Evolutionary conservation across 2,888 invertebrate species (phyloP).

Genomic region (Coremacera marginata): DNA sequence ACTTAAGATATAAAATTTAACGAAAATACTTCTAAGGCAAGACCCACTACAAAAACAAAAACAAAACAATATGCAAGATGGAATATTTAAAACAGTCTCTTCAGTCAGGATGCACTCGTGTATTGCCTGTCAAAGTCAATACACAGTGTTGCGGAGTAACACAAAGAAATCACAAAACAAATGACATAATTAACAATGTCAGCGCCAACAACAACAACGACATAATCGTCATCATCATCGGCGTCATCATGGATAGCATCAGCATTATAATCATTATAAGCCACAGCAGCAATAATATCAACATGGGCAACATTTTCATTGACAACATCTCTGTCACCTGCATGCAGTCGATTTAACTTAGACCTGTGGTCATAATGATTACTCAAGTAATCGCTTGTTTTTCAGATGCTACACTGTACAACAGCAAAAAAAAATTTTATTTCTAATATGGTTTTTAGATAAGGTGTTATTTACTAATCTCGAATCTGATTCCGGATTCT

Average conservation of each 20-base stretch:
- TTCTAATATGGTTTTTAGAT: too few species aligned
- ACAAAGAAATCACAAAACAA: slow-evolving; percentile 14
- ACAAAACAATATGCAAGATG: slow-evolving; percentile 24
- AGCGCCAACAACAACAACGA: slow-evolving; percentile 1
- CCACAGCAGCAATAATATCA: not conserved
- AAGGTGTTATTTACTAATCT: too few species aligned
- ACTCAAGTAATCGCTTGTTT: not conserved
- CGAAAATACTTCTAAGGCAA: slow-evolving; percentile 22
- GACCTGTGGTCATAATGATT: not conserved
- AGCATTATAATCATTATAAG: slow-evolving; percentile 1
- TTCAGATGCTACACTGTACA: too few species aligned
- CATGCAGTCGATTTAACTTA: not conserved
- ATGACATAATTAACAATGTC: slow-evolving; percentile 27
- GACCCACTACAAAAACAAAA: not conserved
- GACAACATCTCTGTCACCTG: slow-evolving; percentile 14
- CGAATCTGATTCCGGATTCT: too few species aligned
- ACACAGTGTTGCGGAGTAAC: slow-evolving; percentile 2
- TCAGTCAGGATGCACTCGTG: slow-evolving; percentile 29
- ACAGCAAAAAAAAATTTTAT: too few species aligned
- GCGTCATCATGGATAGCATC: not conserved
- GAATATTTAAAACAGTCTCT: slow-evolving; percentile 31
- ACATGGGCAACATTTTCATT: slow-evolving; percentile 15
- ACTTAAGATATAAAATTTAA: slow-evolving; percentile 18
- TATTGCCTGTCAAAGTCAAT: slow-evolving; percentile 42
- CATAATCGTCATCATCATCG: not conserved